Conservation (phyloP, 2,888 invertebrate genomes). For the Palloptera scutellata region DNA sequence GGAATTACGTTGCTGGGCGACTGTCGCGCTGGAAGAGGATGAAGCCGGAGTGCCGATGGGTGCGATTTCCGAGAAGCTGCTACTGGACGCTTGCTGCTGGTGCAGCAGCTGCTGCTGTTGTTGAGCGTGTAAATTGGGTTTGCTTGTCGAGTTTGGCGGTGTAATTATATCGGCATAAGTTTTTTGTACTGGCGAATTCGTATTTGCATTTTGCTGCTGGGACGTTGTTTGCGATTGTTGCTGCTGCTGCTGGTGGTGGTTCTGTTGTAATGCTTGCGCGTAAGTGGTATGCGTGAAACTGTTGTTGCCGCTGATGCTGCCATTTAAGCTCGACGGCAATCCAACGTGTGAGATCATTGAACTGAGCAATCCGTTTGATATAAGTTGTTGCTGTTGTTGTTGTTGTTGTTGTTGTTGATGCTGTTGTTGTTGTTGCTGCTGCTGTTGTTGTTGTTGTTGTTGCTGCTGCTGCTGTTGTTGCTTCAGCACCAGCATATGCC, state of each 20-base stretch:
- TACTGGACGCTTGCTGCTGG: constrained; percentile 23
- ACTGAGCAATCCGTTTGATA: constrained; percentile 26
- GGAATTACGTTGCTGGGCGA: constrained; percentile 26
- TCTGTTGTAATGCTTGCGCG: constrained; percentile 37
- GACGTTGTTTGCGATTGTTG: constrained; percentile 23
- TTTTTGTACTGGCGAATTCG: constrained; percentile 38
- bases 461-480: constrained; percentile 65
- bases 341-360: constrained; percentile 31
- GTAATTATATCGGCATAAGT: constrained; percentile 57
- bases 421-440: constrained; percentile 41
- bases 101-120: constrained; percentile 33
- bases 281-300: constrained; percentile 35
- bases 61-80: constrained; percentile 30
- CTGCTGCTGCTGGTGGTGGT: constrained; percentile 25
- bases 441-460: constrained; percentile 45
- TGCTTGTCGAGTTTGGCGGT: constrained; percentile 40
- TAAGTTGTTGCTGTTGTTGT: constrained; percentile 41
- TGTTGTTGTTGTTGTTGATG: constrained; percentile 46
- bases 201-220: constrained; percentile 28
- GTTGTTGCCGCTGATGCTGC: constrained; percentile 18
- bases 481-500: constrained; percentile 67
- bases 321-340: constrained; percentile 16
- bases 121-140: constrained; percentile 40
- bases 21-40: constrained; percentile 27
- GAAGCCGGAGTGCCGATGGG: constrained; percentile 37